Base-by-base conservation (phyloP, 2,888 invertebrate genomes). In the Phyllotreta cruciferae region DNA sequence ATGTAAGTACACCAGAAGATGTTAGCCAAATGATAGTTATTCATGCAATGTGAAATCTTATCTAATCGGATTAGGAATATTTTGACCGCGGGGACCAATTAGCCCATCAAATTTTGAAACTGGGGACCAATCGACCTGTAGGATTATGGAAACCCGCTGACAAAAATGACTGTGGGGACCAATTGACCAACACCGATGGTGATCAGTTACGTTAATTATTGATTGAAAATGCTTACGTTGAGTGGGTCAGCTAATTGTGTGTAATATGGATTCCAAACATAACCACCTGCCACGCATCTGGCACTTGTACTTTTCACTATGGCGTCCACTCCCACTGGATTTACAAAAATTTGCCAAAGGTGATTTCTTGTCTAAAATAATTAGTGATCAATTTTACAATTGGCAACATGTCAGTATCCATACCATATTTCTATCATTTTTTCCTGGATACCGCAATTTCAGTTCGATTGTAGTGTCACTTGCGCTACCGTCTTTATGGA, bases 381-480 rank as follows among this genome's bases (percentile, higher is more conserved):
- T 37, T 14, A 13, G 1, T 60, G 53, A 45, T 39, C 41, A 53
- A 13, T 53, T 60, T 13, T 38, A 45, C 6, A 38, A 54, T 1
- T 11, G 41, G 2, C 8, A 3, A 11, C 3, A 10, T 7, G 39
- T 44, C 41, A 24, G 44, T 54, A 13, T 42, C n/a, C 1, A 24
- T 77, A 92, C 92, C 77, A 89, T 79, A 79, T 96, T 95, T 13
- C 91, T 84, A 78, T 96, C 93, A 72, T 92, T 86, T 71, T 87
- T 88, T 0, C 95, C 96, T 0, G 95, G 94, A 81, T 96, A 89
- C n/a, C 91, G 82, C 56, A 97, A 79, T 74, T 94, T 94, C 10
- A 94, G 89, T 82, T 96, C 94, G n/a, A 97, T 87, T 13, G 91
- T 85, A 0, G 96, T 96, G 73, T 96, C 95, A 76, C 95, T 94